A percentile compares a stretch with the other conserved stretches of the same genome.
phyloP scores from a whole-genome alignment of 1,140 invertebrate genomes.

The Drosophila gunungcola region DNA sequence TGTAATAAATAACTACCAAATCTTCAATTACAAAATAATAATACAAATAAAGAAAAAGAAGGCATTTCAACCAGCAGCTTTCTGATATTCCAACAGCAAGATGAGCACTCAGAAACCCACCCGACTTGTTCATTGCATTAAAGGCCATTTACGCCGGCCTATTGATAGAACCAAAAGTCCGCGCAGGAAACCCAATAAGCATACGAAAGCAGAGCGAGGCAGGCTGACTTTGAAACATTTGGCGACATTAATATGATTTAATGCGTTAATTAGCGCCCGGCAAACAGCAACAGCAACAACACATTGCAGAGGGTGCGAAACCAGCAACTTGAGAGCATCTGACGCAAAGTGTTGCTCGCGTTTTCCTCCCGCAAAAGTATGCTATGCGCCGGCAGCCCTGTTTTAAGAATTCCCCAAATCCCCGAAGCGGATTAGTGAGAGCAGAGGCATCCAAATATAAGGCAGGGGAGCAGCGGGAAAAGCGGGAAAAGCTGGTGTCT shows the following conservation, averaged over 20 bases:
- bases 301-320: constrained; percentile 54
- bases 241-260: constrained; percentile 84
- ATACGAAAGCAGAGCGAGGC: constrained; percentile 51
- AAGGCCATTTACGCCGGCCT: constrained; percentile 67
- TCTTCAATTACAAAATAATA: background rate
- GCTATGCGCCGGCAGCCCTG: constrained; percentile 48
- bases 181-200: constrained; percentile 38
- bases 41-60: background rate
- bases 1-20: background rate
- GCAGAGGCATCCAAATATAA: constrained; percentile 34
- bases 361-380: constrained; percentile 68
- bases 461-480: background rate
- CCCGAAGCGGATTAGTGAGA: constrained; percentile 82
- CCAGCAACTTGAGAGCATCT: constrained; percentile 72
- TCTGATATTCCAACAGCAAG: background rate
- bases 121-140: constrained; percentile 38
- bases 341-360: constrained; percentile 46
- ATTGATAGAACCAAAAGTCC: constrained; percentile 57
- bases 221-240: constrained; percentile 80
- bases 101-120: background rate
- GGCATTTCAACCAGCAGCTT: background rate
- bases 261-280: constrained; percentile 82
- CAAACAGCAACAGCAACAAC: constrained; percentile 21
- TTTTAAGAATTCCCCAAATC: constrained; percentile 79
- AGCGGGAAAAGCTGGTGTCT: constrained; percentile 27